Percentiles rank a stretch among this genome's conserved stretches.
phyloP scores from a whole-genome alignment of 2,113 vertebrate species.

The Cyprinodon tularosa region DNA sequence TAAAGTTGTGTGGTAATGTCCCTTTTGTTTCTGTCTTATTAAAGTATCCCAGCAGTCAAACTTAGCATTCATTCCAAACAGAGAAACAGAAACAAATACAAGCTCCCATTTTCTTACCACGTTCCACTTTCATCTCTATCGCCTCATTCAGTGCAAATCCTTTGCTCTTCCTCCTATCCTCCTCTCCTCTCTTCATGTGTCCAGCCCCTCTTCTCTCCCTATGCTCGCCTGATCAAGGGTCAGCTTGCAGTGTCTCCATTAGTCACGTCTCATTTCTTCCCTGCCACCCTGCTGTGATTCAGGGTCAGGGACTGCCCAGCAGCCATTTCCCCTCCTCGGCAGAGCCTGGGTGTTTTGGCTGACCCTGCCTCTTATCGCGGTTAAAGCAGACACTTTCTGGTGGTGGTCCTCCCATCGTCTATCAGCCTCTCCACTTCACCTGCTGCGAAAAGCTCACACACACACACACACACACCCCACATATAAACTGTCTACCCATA shows the following conservation, averaged over 20 bases:
- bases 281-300: constrained; percentile 52
- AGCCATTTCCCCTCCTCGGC: constrained; percentile 54
- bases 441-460: constrained; percentile 6
- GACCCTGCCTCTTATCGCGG: constrained; percentile 67
- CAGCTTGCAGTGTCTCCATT: constrained; percentile 61
- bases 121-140: constrained; percentile 35
- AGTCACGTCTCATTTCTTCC: constrained; percentile 72
- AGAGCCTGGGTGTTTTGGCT: constrained; percentile 43
- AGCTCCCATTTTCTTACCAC: constrained; percentile 3
- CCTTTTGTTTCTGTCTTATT: background rate
- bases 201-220: constrained; percentile 23
- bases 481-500: background rate
- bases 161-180: constrained; percentile 1
- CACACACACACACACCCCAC: background rate
- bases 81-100: constrained; percentile 2
- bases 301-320: constrained; percentile 58
- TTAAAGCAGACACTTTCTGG: constrained; percentile 55
- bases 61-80: constrained; percentile 7
- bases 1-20: too few species aligned
- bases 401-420: constrained; percentile 55
- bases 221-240: constrained; percentile 57
- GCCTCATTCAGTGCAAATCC: constrained; percentile 48
- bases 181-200: background rate
- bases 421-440: constrained; percentile 26
- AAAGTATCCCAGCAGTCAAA: background rate